Conservation (phyloP, 2,797 vertebrate genomes). For the Dendrocincla fuliginosa region DNA sequence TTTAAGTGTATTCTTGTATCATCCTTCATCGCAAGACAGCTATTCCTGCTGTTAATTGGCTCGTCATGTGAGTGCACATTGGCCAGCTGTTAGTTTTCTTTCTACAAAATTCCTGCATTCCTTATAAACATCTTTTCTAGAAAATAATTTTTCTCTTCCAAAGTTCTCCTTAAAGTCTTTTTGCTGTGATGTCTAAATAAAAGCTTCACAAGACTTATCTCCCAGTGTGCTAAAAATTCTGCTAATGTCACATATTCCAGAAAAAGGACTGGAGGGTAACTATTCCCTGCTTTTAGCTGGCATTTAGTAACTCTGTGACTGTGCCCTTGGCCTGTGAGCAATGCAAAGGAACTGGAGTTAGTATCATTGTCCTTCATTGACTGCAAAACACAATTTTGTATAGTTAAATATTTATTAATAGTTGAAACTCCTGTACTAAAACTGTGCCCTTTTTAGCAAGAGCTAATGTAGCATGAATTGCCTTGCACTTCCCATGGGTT, state of each 20-base stretch:
- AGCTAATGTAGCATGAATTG: background rate
- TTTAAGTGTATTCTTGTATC: background rate
- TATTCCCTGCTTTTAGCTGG: background rate
- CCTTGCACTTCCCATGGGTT: background rate
- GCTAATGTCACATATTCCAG: background rate
- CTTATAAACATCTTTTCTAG: background rate
- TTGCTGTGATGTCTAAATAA: background rate
- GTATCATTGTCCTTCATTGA: background rate
- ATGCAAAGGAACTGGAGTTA: background rate
- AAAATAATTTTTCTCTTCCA: conserved; percentile 1
- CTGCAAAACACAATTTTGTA: background rate
- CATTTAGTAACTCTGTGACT: background rate
- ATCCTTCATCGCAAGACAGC: conserved; percentile 3
- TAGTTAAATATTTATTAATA: background rate
- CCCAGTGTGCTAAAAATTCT: conserved; percentile 19
- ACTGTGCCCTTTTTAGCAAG: background rate
- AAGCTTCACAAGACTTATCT: background rate
- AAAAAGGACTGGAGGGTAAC: background rate
- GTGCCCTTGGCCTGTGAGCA: background rate
- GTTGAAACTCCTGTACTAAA: background rate
- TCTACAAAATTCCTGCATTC: background rate
- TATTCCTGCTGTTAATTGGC: conserved; percentile 51
- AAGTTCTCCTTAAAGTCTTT: background rate
- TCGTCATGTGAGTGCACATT: background rate
- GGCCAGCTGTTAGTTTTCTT: conserved; percentile 36